Percentiles rank a stretch among this genome's conserved stretches.
Conservation (phyloP, 2,113 vertebrate genomes). For the Chitala chitala region DNA sequence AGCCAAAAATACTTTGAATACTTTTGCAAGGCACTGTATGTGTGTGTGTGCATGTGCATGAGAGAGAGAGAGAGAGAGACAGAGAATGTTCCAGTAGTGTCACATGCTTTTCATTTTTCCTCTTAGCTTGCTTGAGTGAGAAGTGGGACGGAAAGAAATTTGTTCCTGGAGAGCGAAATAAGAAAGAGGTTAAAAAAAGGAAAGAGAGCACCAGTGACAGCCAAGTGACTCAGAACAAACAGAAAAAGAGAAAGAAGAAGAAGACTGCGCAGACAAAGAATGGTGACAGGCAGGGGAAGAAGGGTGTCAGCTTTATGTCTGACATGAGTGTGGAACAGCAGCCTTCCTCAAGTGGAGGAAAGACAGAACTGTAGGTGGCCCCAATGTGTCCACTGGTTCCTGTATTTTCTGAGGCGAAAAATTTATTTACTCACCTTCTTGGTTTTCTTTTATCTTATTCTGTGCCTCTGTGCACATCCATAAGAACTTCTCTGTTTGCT, state of each 20-base stretch:
- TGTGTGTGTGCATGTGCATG: too few species aligned
- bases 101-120: background rate
- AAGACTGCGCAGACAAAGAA: conserved; percentile 31
- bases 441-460: background rate
- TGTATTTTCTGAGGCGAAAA: too few species aligned
- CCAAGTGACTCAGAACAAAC: conserved; percentile 33
- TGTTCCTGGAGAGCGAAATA: conserved; percentile 62
- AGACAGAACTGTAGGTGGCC: conserved; percentile 63
- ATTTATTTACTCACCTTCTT: background rate
- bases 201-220: background rate
- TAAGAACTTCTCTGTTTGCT: background rate
- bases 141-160: conserved; percentile 66
- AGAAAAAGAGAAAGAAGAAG: conserved; percentile 50
- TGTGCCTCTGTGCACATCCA: background rate
- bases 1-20: too few species aligned
- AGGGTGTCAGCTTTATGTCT: conserved; percentile 19
- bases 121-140: conserved; percentile 36
- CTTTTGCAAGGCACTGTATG: too few species aligned
- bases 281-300: conserved; percentile 31
- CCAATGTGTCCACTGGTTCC: background rate
- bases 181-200: conserved; percentile 20
- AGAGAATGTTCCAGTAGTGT: too few species aligned
- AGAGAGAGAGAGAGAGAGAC: too few species aligned
- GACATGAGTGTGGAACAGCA: conserved; percentile 53
- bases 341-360: conserved; percentile 46